A percentile compares a stretch with the other conserved stretches of the same genome.
phyloP scores from a whole-genome alignment of 2,888 invertebrate genomes.

The Leptopterna dolabrata region DNA sequence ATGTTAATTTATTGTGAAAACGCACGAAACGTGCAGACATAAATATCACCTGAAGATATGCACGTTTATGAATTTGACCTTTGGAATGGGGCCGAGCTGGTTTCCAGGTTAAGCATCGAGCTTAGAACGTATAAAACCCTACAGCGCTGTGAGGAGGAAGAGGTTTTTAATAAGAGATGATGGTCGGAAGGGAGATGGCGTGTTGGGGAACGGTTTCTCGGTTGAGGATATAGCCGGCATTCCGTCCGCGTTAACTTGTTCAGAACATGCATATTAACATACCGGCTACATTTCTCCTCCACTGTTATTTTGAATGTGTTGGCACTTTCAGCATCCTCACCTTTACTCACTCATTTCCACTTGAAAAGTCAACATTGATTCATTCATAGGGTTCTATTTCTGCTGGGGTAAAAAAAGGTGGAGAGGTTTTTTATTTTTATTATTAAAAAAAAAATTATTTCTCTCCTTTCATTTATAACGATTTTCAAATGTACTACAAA shows the following conservation, averaged over 20 bases:
- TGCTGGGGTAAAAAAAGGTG: no score
- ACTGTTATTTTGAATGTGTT: not conserved
- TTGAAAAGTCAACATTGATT: not conserved
- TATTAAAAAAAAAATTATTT: no score
- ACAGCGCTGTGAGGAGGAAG: not conserved
- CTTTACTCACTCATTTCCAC: not conserved
- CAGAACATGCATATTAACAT: constrained; percentile 16
- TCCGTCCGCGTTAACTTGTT: constrained; percentile 1
- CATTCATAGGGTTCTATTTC: not conserved
- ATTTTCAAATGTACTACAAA: no score
- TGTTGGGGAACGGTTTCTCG: constrained; percentile 3
- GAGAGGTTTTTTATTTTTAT: no score
- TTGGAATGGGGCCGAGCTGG: not conserved
- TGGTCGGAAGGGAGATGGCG: not conserved
- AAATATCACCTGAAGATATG: not conserved
- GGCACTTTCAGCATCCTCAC: not conserved
- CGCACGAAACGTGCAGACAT: not conserved
- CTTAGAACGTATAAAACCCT: not conserved
- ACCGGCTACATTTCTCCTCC: constrained; percentile 1
- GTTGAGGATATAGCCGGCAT: not conserved
- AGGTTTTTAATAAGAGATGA: constrained; percentile 11
- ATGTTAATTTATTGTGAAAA: not conserved
- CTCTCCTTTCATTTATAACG: no score
- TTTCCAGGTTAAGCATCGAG: not conserved
- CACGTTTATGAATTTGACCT: not conserved